Base-by-base conservation (phyloP, 2,888 invertebrate genomes). In the Dicyrtoma fusca region DNA sequence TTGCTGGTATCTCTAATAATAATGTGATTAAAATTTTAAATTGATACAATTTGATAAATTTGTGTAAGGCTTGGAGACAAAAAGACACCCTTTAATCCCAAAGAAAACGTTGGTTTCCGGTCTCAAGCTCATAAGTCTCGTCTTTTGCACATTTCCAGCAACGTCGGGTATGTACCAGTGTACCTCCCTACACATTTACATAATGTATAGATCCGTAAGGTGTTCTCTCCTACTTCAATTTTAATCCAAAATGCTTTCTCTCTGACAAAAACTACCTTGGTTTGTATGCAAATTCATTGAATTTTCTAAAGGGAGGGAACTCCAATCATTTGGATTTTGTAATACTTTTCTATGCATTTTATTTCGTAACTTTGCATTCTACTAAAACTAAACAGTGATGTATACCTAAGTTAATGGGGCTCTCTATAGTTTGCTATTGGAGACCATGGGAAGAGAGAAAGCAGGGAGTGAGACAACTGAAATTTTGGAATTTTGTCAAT, bases 61-160 rank as follows among this genome's bases (percentile, higher is more conserved):
- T 34, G 34, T 34, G 34, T 34, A 64, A 73, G 73, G 73, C 57
- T 69, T 26, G 73, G 73, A 45, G 64, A 69, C 57, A 63, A 23
- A 73, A 69, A 64, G 51, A 73, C 57, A 25, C 76, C 77, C 53
- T 80, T 78, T 72, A 72, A 80, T 78, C 77, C 78, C 61, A 69
- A 65, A 55, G 77, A 75, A 90, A 90, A 86, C 90, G 91, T 89
- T 91, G 92, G 87, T 89, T 92, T 89, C 92, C 92, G 85, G 89
- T 91, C 84, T 90, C 92, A 85, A 92, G 92, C 69, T 84, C 91
- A 92, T 87, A 93, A 92, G 87, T 93, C 94, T 83, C 90, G 94
- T 83, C 89, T 94, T 83, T 90, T 93, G 85, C 92, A 92, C 88
- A 92, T 93, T 89, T 90, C 89, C 87, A 91, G 92, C 84, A 92